These are phyloP conservation scores for Pipa parva DNA, from an alignment of 2,113 vertebrate species.

Conservation along the genomic window DNA sequence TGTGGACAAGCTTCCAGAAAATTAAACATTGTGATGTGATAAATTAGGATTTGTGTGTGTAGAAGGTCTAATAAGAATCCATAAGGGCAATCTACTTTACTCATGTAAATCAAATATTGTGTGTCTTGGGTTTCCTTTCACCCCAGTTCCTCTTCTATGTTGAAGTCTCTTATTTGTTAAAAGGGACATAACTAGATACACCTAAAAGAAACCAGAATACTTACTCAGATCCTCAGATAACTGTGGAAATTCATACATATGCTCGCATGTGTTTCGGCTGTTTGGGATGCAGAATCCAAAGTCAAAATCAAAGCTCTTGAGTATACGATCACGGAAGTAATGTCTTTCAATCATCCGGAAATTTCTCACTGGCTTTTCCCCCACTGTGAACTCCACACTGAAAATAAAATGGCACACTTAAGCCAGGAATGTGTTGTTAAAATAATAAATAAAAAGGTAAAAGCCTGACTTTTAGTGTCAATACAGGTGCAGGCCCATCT, in stretches of 20 bases:
- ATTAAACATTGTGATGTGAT: too few relatives aligned
- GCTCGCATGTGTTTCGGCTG: conserved; percentile 95
- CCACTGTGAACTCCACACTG: conserved; percentile 97
- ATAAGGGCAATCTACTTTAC: too few relatives aligned
- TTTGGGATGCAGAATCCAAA: conserved; percentile 98
- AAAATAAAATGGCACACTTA: conserved; percentile 17
- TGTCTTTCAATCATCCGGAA: conserved; percentile 98
- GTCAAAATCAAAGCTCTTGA: conserved; percentile 98
- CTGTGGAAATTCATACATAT: conserved; percentile 97
- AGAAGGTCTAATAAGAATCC: too few relatives aligned
- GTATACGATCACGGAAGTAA: conserved; percentile 90
- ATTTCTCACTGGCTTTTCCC: conserved; percentile 86
- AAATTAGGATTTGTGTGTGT: too few relatives aligned
- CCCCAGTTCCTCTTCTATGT: too few relatives aligned
- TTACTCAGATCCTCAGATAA: conserved; percentile 92
- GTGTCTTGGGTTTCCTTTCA: too few relatives aligned
- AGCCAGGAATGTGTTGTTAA: background rate
- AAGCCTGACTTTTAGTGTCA: background rate
- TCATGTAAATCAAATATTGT: too few relatives aligned
- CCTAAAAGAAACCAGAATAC: conserved; percentile 51
- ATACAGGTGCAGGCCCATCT: background rate
- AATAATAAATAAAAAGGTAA: background rate
- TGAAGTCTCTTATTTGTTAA: too few relatives aligned
- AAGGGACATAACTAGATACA: too few relatives aligned
- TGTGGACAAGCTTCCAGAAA: too few relatives aligned